Base-by-base conservation (phyloP, 2,888 invertebrate genomes). In the Dysmachus trigonus region DNA sequence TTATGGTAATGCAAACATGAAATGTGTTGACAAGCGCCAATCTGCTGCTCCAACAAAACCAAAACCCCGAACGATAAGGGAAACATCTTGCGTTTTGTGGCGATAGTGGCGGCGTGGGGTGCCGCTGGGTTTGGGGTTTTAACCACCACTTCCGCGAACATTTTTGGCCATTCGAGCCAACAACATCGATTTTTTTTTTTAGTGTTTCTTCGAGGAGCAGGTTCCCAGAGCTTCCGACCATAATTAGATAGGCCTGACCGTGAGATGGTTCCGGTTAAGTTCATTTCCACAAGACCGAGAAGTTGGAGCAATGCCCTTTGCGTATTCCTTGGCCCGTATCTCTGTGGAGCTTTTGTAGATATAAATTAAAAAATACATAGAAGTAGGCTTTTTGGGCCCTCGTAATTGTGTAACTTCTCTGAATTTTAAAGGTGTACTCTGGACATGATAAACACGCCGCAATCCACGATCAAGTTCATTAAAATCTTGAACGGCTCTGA, bases 201-300 rank as follows among this genome's bases (percentile, higher is more conserved):
- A 62, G 27, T 8, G 62, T 18, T 27, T 62, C 8, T 7, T 10
- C 8, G 18, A 1, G 27, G 62, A 22, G 62, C 27, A 22, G 27
- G 10, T 6, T n/a, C 27, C 18, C 10, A 62, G 18, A 62, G 62
- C 27, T 62, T 62, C 62, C 62, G 18, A 22, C 62, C 62, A 18
- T 22, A 62, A 62, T 62, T 62, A 62, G 62, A 62, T 62, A 62
- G 62, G 62, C 62, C 62, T 62, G 27, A 62, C 62, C 62, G 62
- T 73, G 33, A 27, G 47, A 27, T 13, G 77, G 77, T 77, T 77
- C 77, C 77, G 47, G 47, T 41, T 77, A 77, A 77, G 30, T 77
- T 77, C 22, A 15, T 77, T 77, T 77, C 47, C 30, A 76, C 77
- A 77, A 77, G 77, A 62, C 62, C 62, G 62, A 62, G 27, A 62